Evolutionary conservation across 2,113 vertebrate species (phyloP).

Genomic region (Oryzias celebensis): DNA sequence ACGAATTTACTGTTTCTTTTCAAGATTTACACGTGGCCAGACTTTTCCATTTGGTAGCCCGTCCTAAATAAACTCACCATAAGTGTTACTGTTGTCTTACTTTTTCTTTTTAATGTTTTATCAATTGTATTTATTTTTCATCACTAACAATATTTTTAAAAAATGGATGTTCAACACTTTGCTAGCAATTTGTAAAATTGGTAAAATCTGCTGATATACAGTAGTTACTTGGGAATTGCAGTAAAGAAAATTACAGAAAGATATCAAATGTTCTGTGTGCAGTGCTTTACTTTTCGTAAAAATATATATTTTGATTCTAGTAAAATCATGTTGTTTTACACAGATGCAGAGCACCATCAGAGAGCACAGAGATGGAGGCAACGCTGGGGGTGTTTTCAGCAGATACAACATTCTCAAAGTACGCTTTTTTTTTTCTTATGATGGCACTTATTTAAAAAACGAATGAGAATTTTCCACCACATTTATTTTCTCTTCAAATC

Average conservation of each 20-base stretch:
- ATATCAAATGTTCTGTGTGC: background rate
- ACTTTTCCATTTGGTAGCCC: no score
- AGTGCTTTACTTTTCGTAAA: background rate
- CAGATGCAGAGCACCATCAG: slow-evolving; percentile 98
- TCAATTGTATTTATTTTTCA: no score
- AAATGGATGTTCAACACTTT: no score
- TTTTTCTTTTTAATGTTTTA: no score
- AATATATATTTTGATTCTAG: background rate
- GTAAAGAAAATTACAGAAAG: background rate
- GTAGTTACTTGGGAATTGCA: no score
- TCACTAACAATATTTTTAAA: no score
- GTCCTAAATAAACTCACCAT: no score
- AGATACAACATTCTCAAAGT: slow-evolving; percentile 98
- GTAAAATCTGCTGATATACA: no score
- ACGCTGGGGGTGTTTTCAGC: slow-evolving; percentile 96
- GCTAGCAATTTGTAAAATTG: no score
- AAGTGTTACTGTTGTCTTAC: no score
- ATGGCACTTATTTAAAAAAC: background rate
- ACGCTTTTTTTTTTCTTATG: background rate
- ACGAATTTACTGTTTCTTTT: no score
- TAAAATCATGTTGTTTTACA: background rate
- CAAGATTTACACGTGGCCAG: no score
- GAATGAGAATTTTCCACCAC: background rate
- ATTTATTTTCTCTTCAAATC: background rate
- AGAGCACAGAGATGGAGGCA: slow-evolving; percentile 96